Evolutionary conservation across 2,888 invertebrate genomes (phyloP), one percentile per base, ranked within the genome.

Genomic region (Tenthredo amoena): DNA sequence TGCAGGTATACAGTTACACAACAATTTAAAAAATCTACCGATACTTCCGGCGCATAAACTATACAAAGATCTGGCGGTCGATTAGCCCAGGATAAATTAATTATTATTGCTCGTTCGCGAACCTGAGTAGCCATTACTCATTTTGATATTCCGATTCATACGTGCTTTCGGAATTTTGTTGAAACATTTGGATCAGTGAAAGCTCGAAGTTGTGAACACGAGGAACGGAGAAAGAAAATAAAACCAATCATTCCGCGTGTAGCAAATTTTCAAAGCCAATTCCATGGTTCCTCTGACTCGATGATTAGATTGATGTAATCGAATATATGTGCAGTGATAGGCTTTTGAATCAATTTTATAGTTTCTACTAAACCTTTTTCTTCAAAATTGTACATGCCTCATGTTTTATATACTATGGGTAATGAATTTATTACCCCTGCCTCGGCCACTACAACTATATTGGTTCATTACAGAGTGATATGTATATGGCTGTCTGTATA

Each of bases 381-480:
- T 3, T 12, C 3, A 12, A 62, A 10, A 62, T 26, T 62, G 10
- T 62, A 62, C 26, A 10, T 12, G 12, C 26, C 7, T 26, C 62
- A 21, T 62, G 26, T 0, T 62, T 62, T 26, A 26, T 62, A 10
- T 21, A 62, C 26, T 62, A 62, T 21, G 47, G 47, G 47, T 47
- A 26, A 62, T 62, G 7, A 62, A 62, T 62, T 62, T 62, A 62
- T 62, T 26, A 62, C 26, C 10, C 26, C 26, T 26, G 62, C 2
- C 62, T 62, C 10, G 62, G 26, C 62, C 62, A 62, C 9, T 62
- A 26, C 62, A 62, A 26, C 21, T 62, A 26, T 21, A 62, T 62
- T 62, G 62, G 26, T 62, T 62, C 26, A 62, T 62, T 62, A 62
- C 62, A 62, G 26, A 62, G 62, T 62, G 62, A 62, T 26, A 62